Evolutionary conservation across 2,888 invertebrate genomes (phyloP), one percentile per base, ranked within the genome.

Genomic region (Cryptops parisi): DNA sequence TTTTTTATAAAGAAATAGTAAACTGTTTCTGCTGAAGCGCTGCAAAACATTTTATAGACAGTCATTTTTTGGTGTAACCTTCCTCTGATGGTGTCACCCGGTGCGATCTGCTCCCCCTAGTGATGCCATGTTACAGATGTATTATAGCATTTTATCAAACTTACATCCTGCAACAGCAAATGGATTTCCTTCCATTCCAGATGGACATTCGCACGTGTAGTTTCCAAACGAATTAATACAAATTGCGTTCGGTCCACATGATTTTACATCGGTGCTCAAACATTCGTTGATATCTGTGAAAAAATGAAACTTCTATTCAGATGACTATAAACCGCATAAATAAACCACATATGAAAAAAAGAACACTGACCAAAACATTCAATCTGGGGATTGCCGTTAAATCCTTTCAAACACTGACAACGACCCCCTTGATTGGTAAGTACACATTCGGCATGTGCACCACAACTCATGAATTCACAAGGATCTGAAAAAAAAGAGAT

Each of bases 381-480:
- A 60, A 80, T 78, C 41, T 85, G 75, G 0, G 89, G 84, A 70
- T 89, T 84, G 12, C 90, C 89, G 69, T 84, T 84, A 65, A 79
- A 89, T 15, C 91, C 90, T 21, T 26, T 12, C 33, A 59, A 59
- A 41, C 63, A 63, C 22, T 58, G 57, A 47, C 63, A 63, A 52
- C 81, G 1, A 15, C 59, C 60, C 17, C 57, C 57, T 40, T 56
- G 56, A 6, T 90, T 89, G 55, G 82, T 83, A 0, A 88, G 85
- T 1, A 85, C 85, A 66, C 90, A 91, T 70, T 84, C 84, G 2
- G 89, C 83, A 65, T 90, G 89, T 47, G 89, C 81, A 27, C 91
- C 90, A 62, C 91, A 91, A 6, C 82, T 81, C 67, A 84, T 88
- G 56, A 89, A 76, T 68, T 91, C 88, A 67, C 90, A 91, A 5